phyloP scores from a whole-genome alignment of 2,888 invertebrate species.

The Calliphora vomitoria region DNA sequence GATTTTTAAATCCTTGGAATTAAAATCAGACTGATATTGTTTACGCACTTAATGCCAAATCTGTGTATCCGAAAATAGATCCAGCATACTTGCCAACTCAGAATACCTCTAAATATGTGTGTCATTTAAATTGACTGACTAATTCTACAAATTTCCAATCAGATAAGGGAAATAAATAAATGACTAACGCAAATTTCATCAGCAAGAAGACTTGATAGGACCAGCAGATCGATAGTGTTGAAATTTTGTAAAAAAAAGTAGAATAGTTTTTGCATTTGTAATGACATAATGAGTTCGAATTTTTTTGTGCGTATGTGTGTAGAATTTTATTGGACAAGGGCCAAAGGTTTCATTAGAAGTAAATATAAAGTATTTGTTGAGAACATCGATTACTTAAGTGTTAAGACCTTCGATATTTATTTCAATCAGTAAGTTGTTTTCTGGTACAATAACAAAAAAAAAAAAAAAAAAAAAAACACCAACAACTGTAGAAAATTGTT shows the following conservation, averaged over 20 bases:
- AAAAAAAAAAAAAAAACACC: not conserved
- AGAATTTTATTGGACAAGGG: not conserved
- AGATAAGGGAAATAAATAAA: not conserved
- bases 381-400: conserved; percentile 9
- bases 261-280: conserved; percentile 10
- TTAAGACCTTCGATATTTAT: conserved; percentile 45
- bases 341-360: conserved; percentile 5
- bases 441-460: conserved; percentile 6
- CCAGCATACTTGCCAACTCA: conserved; percentile 1
- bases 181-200: conserved; percentile 41
- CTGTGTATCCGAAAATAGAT: conserved; percentile 11
- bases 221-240: conserved; percentile 13
- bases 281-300: not conserved
- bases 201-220: conserved; percentile 9
- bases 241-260: not conserved
- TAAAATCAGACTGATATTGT: not conserved
- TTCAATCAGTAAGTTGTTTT: conserved; percentile 33
- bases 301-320: not conserved
- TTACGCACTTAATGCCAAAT: not conserved
- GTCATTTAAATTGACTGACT: conserved; percentile 22
- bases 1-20: not conserved
- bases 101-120: not conserved
- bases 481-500: conserved; percentile 9
- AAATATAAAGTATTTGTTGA: conserved; percentile 9
- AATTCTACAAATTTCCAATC: conserved; percentile 8